Percentiles rank a stretch among this genome's conserved stretches.
Evolutionary conservation across 2,797 vertebrate species (phyloP).

Genomic region (Argentina silus): DNA sequence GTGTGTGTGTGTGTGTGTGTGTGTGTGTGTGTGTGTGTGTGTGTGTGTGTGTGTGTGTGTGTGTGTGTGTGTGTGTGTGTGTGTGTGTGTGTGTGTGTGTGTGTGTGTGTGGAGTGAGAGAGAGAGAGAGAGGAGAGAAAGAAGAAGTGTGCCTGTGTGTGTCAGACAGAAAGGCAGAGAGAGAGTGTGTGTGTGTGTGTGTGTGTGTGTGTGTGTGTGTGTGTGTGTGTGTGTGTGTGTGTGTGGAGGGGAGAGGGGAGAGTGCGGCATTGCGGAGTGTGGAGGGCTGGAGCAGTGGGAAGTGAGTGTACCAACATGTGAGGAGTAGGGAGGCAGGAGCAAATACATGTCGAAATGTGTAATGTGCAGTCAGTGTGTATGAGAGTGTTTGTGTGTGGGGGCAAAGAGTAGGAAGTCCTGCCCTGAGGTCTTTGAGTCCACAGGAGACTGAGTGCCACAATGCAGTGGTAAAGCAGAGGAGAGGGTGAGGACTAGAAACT

Average conservation of each 20-base stretch:
- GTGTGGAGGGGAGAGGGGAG: background rate
- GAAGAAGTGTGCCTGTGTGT: background rate
- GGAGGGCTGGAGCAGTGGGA: slow-evolving; percentile 22
- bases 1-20: slow-evolving; percentile 32
- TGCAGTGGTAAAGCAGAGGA: slow-evolving; percentile 32
- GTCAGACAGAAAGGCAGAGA: background rate
- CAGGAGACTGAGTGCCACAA: slow-evolving; percentile 34
- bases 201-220: slow-evolving; percentile 2
- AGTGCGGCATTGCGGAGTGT: slow-evolving; percentile 23
- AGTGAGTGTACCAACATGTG: slow-evolving; percentile 28
- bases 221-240: slow-evolving; percentile 2
- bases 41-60: slow-evolving; percentile 2
- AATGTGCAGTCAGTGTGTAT: slow-evolving; percentile 19
- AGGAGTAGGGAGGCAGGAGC: slow-evolving; percentile 13
- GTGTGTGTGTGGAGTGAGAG: slow-evolving; percentile 2
- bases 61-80: background rate
- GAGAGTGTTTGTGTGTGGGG: background rate
- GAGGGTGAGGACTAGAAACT: slow-evolving; percentile 25
- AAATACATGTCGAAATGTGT: slow-evolving; percentile 16
- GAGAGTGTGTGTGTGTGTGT: slow-evolving; percentile 2
- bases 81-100: background rate
- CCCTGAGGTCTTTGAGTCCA: slow-evolving; percentile 41
- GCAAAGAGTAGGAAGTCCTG: slow-evolving; percentile 31
- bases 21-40: slow-evolving; percentile 33
- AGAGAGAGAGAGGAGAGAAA: background rate